A percentile compares a stretch with the other conserved stretches of the same genome.
These are phyloP conservation scores for Anagyrus pseudococci DNA, from an alignment of 2,888 invertebrate species.

Conservation along the genomic window DNA sequence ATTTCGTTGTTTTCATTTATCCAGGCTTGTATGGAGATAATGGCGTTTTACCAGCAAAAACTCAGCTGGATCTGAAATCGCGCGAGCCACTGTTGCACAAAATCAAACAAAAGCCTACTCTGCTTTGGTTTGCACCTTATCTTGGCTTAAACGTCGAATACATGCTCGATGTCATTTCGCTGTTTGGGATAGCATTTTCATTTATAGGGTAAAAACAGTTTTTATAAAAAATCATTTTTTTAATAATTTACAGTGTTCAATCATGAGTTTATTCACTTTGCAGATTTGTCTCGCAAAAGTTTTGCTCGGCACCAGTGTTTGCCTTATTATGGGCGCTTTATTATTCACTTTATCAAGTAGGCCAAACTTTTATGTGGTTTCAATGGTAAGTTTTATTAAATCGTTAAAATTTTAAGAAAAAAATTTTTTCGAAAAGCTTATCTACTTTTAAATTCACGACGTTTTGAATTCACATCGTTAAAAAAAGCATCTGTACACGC, in stretches of 20 bases:
- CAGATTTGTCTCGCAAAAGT: conserved; percentile 69
- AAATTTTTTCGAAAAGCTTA: too few relatives aligned
- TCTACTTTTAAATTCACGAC: background rate
- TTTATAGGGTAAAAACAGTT: conserved; percentile 67
- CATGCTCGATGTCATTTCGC: conserved; percentile 72
- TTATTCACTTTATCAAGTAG: conserved; percentile 77
- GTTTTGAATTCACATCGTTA: background rate
- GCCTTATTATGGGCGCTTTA: conserved; percentile 73
- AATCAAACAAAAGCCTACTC: conserved; percentile 70
- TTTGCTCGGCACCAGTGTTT: conserved; percentile 69
- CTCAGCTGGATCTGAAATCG: conserved; percentile 60
- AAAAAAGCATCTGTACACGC: too few relatives aligned
- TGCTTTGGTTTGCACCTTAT: conserved; percentile 72
- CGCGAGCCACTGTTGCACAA: conserved; percentile 65
- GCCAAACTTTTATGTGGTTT: conserved; percentile 76
- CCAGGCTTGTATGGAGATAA: conserved; percentile 78
- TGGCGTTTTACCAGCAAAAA: conserved; percentile 73
- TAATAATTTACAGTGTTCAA: background rate
- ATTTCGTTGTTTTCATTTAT: background rate
- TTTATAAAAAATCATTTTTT: conserved; percentile 1
- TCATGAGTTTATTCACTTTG: conserved; percentile 24
- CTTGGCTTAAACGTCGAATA: conserved; percentile 72
- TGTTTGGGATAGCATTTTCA: conserved; percentile 71
- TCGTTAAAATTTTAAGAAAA: background rate
- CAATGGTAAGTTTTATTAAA: conserved; percentile 69